Evolutionary conservation across 2,888 invertebrate species (phyloP).

Genomic region (Ectropis crepuscularia): DNA sequence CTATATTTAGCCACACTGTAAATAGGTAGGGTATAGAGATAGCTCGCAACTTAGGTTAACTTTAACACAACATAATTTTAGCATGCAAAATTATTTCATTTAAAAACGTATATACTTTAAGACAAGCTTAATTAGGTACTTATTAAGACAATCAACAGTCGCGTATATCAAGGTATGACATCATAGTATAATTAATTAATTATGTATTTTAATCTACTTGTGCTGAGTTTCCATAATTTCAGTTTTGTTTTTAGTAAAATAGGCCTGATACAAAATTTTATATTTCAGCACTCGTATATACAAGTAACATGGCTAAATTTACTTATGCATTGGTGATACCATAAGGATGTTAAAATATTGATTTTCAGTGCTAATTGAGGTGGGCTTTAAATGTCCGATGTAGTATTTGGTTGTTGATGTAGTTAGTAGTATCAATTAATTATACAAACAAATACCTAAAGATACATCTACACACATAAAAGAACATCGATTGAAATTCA

Average conservation of each 20-base stretch:
- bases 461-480: slow-evolving; percentile 55
- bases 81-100: slow-evolving; percentile 26
- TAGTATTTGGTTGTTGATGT: slow-evolving; percentile 53
- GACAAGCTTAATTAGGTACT: slow-evolving; percentile 51
- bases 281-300: neutral
- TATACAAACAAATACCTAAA: slow-evolving; percentile 55
- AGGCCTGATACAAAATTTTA: too few species aligned
- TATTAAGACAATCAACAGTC: slow-evolving; percentile 9
- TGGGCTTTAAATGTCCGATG: slow-evolving; percentile 66
- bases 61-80: too few species aligned
- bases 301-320: neutral
- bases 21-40: slow-evolving; percentile 5
- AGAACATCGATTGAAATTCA: slow-evolving; percentile 43
- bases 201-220: slow-evolving; percentile 2
- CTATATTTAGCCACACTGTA: slow-evolving; percentile 6
- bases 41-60: slow-evolving; percentile 6
- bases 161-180: neutral
- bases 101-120: slow-evolving; percentile 37
- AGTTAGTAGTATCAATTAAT: slow-evolving; percentile 46
- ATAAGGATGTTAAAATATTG: slow-evolving; percentile 9
- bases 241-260: neutral
- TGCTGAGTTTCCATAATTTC: neutral
- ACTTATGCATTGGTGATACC: slow-evolving; percentile 7
- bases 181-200: slow-evolving; percentile 2
- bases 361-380: slow-evolving; percentile 50